These are phyloP conservation scores for Heterohyrax brucei DNA, from an alignment of 2,797 vertebrate species.

Conservation along the genomic window DNA sequence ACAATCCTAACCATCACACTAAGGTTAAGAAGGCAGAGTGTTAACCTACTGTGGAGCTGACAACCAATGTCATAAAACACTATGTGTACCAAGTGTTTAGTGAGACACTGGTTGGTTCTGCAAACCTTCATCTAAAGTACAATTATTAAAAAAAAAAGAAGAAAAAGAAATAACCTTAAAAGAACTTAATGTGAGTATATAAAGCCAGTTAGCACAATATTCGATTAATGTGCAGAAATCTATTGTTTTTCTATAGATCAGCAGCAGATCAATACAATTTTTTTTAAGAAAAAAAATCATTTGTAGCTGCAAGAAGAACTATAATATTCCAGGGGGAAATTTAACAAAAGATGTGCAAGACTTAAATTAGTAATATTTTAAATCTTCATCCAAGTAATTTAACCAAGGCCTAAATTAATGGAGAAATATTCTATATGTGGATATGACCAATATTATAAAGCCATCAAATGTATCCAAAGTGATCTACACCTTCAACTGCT, in stretches of 20 bases:
- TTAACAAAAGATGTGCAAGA: background rate
- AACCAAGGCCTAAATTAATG: constrained; percentile 30
- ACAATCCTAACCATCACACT: no score
- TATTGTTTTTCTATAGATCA: background rate
- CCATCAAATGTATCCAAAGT: background rate
- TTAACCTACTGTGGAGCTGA: no score
- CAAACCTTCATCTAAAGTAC: no score
- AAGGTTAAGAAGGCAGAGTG: no score
- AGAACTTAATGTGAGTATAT: background rate
- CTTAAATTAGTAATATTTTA: constrained; percentile 45
- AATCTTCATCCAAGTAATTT: constrained; percentile 51
- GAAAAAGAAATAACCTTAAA: background rate
- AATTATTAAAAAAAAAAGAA: background rate
- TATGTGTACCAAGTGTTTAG: no score
- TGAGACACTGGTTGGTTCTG: no score
- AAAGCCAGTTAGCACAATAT: constrained; percentile 4
- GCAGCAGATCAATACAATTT: constrained; percentile 41
- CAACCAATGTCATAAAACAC: no score
- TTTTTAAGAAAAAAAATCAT: constrained; percentile 3
- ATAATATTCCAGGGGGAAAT: background rate
- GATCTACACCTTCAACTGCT: background rate
- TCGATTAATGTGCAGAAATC: background rate
- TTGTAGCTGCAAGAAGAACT: constrained; percentile 36
- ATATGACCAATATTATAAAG: background rate
- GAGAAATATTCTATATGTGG: background rate